Percentiles rank a stretch among this genome's conserved stretches.
phyloP scores from a whole-genome alignment of 1,140 invertebrate genomes.

The Leptinotarsa undecemlineata region DNA sequence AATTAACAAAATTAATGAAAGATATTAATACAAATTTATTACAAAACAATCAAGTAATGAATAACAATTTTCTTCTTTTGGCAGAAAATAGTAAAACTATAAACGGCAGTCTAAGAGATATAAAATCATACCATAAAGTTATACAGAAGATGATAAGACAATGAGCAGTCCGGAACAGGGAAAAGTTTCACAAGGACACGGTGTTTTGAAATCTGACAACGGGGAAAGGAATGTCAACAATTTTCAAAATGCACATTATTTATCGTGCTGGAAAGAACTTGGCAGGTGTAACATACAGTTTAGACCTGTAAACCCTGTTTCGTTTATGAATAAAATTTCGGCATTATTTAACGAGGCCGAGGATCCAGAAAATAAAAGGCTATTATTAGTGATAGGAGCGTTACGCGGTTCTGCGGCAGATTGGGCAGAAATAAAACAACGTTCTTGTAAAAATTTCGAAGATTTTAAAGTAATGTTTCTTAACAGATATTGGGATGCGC shows the following conservation, averaged over 20 bases:
- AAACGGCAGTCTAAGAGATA: neutral
- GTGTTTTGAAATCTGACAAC: neutral
- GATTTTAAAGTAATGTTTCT: neutral
- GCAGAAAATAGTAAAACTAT: neutral
- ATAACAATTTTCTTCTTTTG: neutral
- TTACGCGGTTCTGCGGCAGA: neutral
- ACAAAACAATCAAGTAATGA: neutral
- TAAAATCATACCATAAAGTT: neutral
- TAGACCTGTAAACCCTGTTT: neutral
- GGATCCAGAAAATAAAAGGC: neutral
- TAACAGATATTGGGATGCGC: neutral
- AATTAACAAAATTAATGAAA: neutral
- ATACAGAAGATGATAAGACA: neutral
- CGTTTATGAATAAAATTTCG: neutral
- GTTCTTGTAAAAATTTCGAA: neutral
- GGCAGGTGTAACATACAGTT: neutral
- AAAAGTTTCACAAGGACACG: neutral
- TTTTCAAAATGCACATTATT: neutral
- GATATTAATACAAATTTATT: neutral
- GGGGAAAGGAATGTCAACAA: neutral
- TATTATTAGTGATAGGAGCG: neutral
- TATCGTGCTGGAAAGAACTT: neutral
- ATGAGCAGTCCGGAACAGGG: neutral
- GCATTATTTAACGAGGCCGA: neutral
- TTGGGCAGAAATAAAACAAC: neutral